Evolutionary conservation across 2,113 vertebrate genomes (phyloP), one percentile per base, ranked within the genome.

Genomic region (Stigmatopora argus): DNA sequence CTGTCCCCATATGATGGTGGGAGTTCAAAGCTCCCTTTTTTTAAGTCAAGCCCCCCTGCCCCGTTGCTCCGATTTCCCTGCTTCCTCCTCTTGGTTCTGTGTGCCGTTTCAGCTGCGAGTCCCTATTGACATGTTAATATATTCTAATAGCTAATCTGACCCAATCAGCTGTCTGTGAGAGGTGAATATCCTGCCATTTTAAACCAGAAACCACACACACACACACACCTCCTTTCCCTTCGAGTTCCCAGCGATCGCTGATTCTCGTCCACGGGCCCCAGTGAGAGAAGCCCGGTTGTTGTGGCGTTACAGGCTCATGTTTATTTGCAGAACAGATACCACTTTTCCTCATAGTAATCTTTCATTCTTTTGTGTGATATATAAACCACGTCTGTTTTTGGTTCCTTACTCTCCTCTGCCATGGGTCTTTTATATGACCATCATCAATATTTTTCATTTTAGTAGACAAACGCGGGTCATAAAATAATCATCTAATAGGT

Each of bases 71-170:
- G 38, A 23, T 41, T 44, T 23, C 59, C 59, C 17, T 12, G 34
- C 56, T 58, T 58, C 53, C 26, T 56, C 46, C 45, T 31, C 47
- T 5, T 34, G 67, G 61, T 67, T 80, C 74, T 72, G 9, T 74
- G 64, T n/a, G 15, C 71, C 65, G 81, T 78, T 77, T 86, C 84
- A 86, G 84, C 85, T 84, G 85, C 80, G 85, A 84, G 84, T 74
- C 66, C 73, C 83, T 75, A 89, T 89, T 87, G 83, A 87, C 86
- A 87, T 87, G 86, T 80, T 88, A 88, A 88, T 88, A 71, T 86
- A 84, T 87, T 88, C 86, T 71, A 77, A 82, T 82, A 79, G 87
- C 84, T 87, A 79, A 88, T 82, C 83, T 64, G 55, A 75, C 55
- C 62, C 76, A 76, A 86, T 88, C 82, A 68, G 80, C 64, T 9